A percentile compares a stretch with the other conserved stretches of the same genome.
Conservation (phyloP, 1,140 invertebrate genomes). For the Patella vulgata region DNA sequence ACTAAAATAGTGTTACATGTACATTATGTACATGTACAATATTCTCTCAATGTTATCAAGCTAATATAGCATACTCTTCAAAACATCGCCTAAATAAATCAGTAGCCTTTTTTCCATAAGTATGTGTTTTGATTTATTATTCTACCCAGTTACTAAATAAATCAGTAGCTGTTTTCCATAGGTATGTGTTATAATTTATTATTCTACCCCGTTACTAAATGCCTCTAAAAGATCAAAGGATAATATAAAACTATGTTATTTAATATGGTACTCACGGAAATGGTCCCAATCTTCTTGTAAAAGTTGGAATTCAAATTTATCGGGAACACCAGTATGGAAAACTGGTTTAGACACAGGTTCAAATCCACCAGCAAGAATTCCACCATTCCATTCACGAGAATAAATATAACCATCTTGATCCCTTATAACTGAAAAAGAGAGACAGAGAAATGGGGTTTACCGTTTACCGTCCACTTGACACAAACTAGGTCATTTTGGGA, state of each 20-base stretch:
- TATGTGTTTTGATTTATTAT: no score
- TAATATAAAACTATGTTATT: background rate
- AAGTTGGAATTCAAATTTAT: constrained; percentile 68
- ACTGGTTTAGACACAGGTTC: constrained; percentile 86
- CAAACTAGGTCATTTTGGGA: background rate
- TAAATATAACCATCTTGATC: constrained; percentile 92
- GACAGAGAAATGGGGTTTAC: background rate
- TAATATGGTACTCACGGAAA: constrained; percentile 73
- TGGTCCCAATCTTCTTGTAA: constrained; percentile 92
- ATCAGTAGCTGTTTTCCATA: no score
- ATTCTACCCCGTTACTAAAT: no score
- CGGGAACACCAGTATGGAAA: constrained; percentile 78
- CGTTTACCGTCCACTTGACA: background rate
- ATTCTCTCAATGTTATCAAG: no score
- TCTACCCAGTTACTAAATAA: no score
- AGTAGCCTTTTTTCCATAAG: no score
- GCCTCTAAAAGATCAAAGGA: no score
- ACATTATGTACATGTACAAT: no score
- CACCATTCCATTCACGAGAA: constrained; percentile 77
- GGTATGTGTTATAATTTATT: no score
- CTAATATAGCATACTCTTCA: no score
- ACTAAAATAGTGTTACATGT: no score
- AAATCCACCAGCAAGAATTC: constrained; percentile 84
- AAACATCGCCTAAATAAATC: no score
- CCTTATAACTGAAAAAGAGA: constrained; percentile 75